Base-by-base conservation (phyloP, 92 coral and sea anemone genomes). In the Micromussa lordhowensis region DNA sequence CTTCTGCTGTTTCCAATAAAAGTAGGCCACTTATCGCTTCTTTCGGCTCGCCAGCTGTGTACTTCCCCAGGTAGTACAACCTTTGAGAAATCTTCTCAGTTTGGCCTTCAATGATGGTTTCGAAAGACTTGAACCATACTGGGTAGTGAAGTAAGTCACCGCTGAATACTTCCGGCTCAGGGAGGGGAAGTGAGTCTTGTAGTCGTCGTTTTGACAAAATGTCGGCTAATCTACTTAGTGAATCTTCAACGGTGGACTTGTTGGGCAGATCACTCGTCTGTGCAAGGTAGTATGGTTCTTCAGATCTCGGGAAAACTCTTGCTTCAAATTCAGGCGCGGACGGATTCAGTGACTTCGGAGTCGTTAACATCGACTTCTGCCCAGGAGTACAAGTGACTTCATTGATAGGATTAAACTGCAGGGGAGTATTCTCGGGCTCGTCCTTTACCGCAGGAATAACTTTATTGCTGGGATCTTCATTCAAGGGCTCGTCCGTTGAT, bases 11-110 rank as follows among this genome's bases (percentile, higher is more conserved):
- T 14, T 92, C 86, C 73, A 82, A 61, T 24, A 53, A 71, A 21
- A 94, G 86, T 72, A 86, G 55, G 49, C 91, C 91, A 77, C 89
- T 91, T 12, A 93, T 85, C 40, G 91, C 92, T 85, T 93, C 91
- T 75, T 88, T 93, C 21, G 96, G 90, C 63, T 94, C 91, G 7
- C 96, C 93, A 4, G 91, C 75, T 3, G 94, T 89, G 40, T 88
- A 94, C 75, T 63, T 84, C n/a, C 86, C 91, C 26, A 91, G 83
- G 55, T 89, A 91, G 88, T 88, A 88, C 77, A 88, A 30, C 29
- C 92, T 83, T 76, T 84, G 88, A 22, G 81, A 66, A 0, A 54
- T 66, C 24, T 61, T 68, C 10, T 72, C 40, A 35, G 91, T 90
- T 80, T 87, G 66, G 24, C 86, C 58, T 69, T 92, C 91, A 44